phyloP scores from a whole-genome alignment of 1,140 invertebrate genomes.

The Drosophila bocki region DNA sequence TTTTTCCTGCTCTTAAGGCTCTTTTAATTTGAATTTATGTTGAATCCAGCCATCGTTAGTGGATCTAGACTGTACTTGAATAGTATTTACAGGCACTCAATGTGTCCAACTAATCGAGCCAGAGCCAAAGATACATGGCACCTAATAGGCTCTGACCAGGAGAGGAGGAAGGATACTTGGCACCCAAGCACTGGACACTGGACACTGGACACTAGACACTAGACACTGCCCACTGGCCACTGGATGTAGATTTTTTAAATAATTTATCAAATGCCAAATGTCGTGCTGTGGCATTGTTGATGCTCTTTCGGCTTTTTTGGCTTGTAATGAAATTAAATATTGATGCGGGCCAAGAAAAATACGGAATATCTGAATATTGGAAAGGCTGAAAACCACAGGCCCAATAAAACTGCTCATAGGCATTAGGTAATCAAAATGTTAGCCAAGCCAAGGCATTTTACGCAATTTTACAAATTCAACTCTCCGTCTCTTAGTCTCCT shows the following conservation, averaged over 20 bases:
- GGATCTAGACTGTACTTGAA: conserved; percentile 8
- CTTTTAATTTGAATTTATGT: background rate
- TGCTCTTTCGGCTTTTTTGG: conserved; percentile 70
- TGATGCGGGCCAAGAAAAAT: conserved; percentile 60
- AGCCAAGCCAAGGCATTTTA: conserved; percentile 57
- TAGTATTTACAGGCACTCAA: conserved; percentile 52
- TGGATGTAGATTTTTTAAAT: conserved; percentile 56
- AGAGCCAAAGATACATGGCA: conserved; percentile 34
- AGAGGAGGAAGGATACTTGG: conserved; percentile 2
- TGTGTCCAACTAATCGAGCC: conserved; percentile 57
- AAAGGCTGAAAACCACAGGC: conserved; percentile 54
- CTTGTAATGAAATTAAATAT: conserved; percentile 82
- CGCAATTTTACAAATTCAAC: conserved; percentile 63
- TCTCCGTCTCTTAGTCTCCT: background rate
- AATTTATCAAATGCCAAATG: conserved; percentile 69
- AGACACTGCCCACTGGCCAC: background rate
- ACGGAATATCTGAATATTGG: conserved; percentile 31
- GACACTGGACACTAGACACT: conserved; percentile 2
- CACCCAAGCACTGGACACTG: conserved; percentile 23
- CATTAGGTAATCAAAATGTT: conserved; percentile 68
- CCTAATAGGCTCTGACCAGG: conserved; percentile 45
- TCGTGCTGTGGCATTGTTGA: conserved; percentile 67
- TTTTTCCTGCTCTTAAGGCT: background rate
- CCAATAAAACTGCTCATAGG: conserved; percentile 69
- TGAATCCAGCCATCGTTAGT: too few relatives aligned